These are phyloP conservation scores for Rhinopomastus cyanomelas DNA, from an alignment of 2,113 vertebrate genomes.

Conservation along the genomic window DNA sequence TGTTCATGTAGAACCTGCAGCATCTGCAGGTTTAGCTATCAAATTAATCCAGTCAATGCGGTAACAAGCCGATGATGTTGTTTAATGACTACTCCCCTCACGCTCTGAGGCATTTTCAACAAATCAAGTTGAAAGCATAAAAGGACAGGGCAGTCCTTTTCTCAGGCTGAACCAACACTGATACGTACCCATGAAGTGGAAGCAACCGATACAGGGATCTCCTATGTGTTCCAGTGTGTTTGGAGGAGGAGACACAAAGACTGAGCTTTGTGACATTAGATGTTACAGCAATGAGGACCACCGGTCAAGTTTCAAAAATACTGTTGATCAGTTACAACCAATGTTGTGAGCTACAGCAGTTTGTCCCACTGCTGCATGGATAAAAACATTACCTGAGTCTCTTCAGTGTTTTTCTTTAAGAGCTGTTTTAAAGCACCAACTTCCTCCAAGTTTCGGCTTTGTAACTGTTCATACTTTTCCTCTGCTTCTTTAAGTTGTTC, in stretches of 20 bases:
- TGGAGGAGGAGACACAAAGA: not conserved
- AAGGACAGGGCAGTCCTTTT: not conserved
- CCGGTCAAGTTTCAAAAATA: not conserved
- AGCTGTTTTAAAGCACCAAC: slow-evolving; percentile 66
- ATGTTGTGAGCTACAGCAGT: not conserved
- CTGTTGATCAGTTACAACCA: not conserved
- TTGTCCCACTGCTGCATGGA: not conserved
- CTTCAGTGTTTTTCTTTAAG: slow-evolving; percentile 58
- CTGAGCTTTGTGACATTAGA: not conserved
- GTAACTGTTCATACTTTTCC: slow-evolving; percentile 45
- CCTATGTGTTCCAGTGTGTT: not conserved
- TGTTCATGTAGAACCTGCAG: not conserved
- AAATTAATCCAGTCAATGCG: not conserved
- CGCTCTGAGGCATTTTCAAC: not conserved
- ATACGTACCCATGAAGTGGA: not conserved
- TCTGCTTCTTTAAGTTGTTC: slow-evolving; percentile 73
- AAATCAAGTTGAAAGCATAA: not conserved
- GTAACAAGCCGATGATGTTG: not conserved
- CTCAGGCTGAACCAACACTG: not conserved
- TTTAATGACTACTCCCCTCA: not conserved
- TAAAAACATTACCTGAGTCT: slow-evolving; percentile 75
- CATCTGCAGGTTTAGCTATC: not conserved
- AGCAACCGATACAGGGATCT: not conserved
- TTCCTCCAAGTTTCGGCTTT: slow-evolving; percentile 56
- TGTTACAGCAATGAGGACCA: not conserved